These are phyloP conservation scores for Campoplex capitator DNA, from an alignment of 2,888 invertebrate genomes.

Conservation along the genomic window DNA sequence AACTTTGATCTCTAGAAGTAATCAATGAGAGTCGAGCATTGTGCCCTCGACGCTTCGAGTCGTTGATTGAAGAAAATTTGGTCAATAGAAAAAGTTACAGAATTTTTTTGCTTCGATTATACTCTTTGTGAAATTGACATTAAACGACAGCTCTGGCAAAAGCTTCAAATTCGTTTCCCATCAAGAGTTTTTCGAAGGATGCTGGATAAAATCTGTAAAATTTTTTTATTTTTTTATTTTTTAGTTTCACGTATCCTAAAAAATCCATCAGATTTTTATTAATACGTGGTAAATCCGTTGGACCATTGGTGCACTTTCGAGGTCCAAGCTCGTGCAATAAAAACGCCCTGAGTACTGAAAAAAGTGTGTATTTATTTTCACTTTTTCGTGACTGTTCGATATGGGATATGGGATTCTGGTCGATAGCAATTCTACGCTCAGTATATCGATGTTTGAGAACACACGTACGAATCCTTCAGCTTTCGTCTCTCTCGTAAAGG, in stretches of 20 bases:
- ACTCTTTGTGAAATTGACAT: background rate
- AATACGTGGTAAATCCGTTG: background rate
- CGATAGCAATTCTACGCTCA: conserved; percentile 1
- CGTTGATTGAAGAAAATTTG: background rate
- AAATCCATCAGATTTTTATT: background rate
- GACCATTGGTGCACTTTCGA: background rate
- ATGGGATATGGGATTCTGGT: background rate
- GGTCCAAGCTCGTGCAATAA: background rate
- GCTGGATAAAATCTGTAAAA: background rate
- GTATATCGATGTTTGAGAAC: conserved; percentile 27
- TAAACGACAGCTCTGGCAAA: background rate
- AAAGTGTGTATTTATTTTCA: no score
- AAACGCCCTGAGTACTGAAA: background rate
- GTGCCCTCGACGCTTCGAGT: no score
- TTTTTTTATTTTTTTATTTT: no score
- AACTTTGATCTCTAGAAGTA: background rate
- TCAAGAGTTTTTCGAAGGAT: background rate
- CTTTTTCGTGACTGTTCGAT: background rate
- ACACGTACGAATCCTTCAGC: conserved; percentile 3
- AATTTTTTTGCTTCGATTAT: background rate
- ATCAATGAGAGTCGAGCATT: background rate
- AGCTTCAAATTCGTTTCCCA: background rate
- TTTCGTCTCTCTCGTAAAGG: background rate
- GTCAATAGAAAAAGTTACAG: background rate
- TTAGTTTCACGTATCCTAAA: no score